phyloP scores from a whole-genome alignment of 2,888 invertebrate genomes.

The Papilio elwesi region DNA sequence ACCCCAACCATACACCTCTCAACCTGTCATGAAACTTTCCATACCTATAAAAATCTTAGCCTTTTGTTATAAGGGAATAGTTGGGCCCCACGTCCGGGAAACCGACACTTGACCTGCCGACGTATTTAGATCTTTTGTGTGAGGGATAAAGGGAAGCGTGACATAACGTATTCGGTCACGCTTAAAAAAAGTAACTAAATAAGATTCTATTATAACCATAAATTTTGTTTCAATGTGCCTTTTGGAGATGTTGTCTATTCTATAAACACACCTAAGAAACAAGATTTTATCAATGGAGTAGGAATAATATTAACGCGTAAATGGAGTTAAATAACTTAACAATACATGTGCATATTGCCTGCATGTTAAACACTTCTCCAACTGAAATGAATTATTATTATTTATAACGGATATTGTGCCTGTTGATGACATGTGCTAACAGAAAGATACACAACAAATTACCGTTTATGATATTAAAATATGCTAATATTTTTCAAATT shows the following conservation, averaged over 20 bases:
- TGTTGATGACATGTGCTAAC: not conserved
- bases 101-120: constrained; percentile 79
- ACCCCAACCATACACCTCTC: constrained; percentile 55
- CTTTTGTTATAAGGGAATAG: constrained; percentile 66
- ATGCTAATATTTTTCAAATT: not conserved
- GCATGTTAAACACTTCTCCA: not conserved
- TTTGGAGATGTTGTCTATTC: constrained; percentile 42
- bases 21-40: constrained; percentile 66
- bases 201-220: constrained; percentile 64
- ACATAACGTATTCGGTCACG: constrained; percentile 68
- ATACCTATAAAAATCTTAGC: constrained; percentile 59
- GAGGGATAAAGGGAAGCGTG: constrained; percentile 73
- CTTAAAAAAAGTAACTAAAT: constrained; percentile 63
- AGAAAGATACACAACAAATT: not conserved
- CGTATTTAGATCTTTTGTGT: constrained; percentile 79
- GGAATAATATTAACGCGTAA: not conserved
- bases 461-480: not conserved
- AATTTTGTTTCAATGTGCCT: constrained; percentile 50
- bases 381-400: not conserved
- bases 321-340: not conserved
- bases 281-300: constrained; percentile 19
- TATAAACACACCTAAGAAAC: not conserved
- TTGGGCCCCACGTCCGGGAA: constrained; percentile 76
- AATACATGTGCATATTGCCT: not conserved
- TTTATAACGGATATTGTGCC: not conserved